Conservation (phyloP, 2,113 vertebrate genomes). For the Ondatra zibethicus region DNA sequence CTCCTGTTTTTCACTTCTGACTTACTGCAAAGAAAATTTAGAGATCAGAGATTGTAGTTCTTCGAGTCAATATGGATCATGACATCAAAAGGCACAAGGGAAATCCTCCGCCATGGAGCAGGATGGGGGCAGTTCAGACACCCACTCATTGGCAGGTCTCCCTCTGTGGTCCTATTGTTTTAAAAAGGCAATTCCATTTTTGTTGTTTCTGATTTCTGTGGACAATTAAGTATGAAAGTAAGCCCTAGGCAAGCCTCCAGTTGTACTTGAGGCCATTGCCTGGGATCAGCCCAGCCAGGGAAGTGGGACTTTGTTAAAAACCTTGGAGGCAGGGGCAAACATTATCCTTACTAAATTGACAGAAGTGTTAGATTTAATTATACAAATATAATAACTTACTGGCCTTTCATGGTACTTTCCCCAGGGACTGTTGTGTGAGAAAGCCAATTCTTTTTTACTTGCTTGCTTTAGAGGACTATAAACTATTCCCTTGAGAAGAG, state of each 20-base stretch:
- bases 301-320: constrained; percentile 71
- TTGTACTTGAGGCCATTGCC: not conserved
- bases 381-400: constrained; percentile 88
- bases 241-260: not conserved
- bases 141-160: not conserved
- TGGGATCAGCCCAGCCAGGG: not conserved
- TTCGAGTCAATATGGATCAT: not conserved
- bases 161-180: not conserved
- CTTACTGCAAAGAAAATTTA: constrained; percentile 9
- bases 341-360: constrained; percentile 86
- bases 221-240: constrained; percentile 4
- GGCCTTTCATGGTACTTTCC: constrained; percentile 83
- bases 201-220: constrained; percentile 14
- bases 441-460: constrained; percentile 88
- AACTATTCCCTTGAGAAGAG: constrained; percentile 88
- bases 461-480: constrained; percentile 88
- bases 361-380: constrained; percentile 89
- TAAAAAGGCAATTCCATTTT: not conserved
- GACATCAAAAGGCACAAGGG: not conserved
- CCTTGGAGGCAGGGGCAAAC: constrained; percentile 75
- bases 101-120: not conserved
- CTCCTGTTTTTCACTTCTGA: not conserved
- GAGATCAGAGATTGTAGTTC: not conserved
- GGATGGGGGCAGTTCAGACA: not conserved
- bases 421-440: constrained; percentile 83